Conservation (phyloP, 53 echinoderm and acorn worm species). For the Echinometra lucunter region DNA sequence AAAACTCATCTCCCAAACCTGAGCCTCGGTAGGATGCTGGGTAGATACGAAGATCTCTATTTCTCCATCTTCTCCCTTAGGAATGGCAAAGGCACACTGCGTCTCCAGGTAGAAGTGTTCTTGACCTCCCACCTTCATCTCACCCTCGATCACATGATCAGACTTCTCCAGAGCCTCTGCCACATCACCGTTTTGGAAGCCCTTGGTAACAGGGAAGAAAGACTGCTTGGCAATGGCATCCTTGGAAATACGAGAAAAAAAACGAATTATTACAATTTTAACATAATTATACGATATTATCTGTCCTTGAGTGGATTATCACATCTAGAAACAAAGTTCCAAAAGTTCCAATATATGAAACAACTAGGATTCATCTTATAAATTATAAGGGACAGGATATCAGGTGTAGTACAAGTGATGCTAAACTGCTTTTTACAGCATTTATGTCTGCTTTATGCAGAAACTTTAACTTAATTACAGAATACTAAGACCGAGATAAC, state of each 20-base stretch:
- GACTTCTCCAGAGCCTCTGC: constrained; percentile 76
- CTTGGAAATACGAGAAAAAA: constrained; percentile 40
- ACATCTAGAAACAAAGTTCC: no score
- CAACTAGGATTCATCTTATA: no score
- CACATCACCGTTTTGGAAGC: constrained; percentile 75
- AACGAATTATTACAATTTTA: not conserved
- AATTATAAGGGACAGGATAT: no score
- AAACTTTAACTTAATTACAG: no score
- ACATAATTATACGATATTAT: not conserved
- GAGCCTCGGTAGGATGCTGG: constrained; percentile 73
- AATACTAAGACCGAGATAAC: no score
- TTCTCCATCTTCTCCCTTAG: constrained; percentile 83
- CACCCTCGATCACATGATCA: constrained; percentile 88
- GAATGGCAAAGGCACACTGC: constrained; percentile 73
- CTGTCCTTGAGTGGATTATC: not conserved
- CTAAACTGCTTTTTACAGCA: no score
- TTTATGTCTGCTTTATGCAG: no score
- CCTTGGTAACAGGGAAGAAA: constrained; percentile 53
- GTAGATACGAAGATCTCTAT: constrained; percentile 80
- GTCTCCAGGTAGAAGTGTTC: constrained; percentile 98
- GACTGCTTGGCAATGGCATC: constrained; percentile 85
- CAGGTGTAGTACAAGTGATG: no score
- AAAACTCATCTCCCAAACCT: constrained; percentile 69
- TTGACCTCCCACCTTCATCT: constrained; percentile 85
- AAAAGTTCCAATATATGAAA: no score